Conservation (phyloP, 1,140 invertebrate species). For the Musca domestica region DNA sequence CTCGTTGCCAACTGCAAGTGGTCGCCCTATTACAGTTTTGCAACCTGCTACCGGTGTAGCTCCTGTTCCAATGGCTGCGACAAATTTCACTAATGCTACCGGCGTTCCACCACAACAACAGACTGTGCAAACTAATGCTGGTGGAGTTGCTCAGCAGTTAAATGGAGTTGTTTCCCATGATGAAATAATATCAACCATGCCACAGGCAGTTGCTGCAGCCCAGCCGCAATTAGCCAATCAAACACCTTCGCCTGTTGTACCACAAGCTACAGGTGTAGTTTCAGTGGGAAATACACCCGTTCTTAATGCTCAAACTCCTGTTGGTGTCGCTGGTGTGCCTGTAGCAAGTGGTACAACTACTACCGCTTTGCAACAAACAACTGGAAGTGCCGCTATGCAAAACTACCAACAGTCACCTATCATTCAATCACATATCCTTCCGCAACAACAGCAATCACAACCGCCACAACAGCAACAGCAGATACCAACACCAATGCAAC, state of each 20-base stretch:
- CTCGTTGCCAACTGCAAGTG: slow-evolving; percentile 45
- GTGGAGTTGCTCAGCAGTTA: slow-evolving; percentile 30
- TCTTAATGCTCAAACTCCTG: slow-evolving; percentile 18
- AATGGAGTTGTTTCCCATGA: slow-evolving; percentile 51
- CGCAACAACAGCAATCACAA: slow-evolving; percentile 31
- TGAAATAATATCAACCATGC: slow-evolving; percentile 35
- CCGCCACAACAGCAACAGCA: slow-evolving; percentile 30
- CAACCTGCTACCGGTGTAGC: slow-evolving; percentile 43
- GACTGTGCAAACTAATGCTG: not conserved
- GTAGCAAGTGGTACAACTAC: slow-evolving; percentile 33
- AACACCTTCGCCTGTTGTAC: slow-evolving; percentile 7
- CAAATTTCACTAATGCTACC: slow-evolving; percentile 51
- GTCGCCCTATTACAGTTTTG: slow-evolving; percentile 41
- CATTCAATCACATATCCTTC: slow-evolving; percentile 29
- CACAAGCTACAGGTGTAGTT: slow-evolving; percentile 12
- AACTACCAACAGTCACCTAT: slow-evolving; percentile 43
- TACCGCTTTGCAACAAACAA: slow-evolving; percentile 31
- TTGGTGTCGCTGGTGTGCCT: slow-evolving; percentile 26
- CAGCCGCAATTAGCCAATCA: slow-evolving; percentile 18
- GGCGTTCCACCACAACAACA: slow-evolving; percentile 28
- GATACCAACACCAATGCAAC: slow-evolving; percentile 39
- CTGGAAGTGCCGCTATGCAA: slow-evolving; percentile 9
- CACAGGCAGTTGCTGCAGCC: slow-evolving; percentile 20
- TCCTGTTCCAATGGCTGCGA: slow-evolving; percentile 47
- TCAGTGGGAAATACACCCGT: slow-evolving; percentile 7